Evolutionary conservation across 1,140 invertebrate genomes (phyloP).

Genomic region (Aphelenchoides fujianensis): DNA sequence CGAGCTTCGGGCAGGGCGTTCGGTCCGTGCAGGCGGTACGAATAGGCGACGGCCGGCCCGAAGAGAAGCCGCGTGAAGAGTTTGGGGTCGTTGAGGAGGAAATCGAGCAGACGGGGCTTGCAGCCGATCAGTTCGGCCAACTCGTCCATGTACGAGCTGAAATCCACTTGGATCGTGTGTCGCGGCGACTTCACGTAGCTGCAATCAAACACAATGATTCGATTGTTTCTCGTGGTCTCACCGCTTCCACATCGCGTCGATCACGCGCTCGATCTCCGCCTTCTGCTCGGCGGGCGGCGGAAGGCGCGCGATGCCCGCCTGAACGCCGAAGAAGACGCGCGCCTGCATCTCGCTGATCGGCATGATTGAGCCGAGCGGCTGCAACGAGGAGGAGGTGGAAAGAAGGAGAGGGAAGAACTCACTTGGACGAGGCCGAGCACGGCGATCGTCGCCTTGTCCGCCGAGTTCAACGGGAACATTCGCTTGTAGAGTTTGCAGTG

Average conservation of each 20-base stretch:
- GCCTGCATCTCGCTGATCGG: conserved; percentile 50
- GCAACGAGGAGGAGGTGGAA: conserved; percentile 14
- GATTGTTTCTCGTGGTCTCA: too few species aligned
- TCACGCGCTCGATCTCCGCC: conserved; percentile 27
- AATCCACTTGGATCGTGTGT: too few species aligned
- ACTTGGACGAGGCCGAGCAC: conserved; percentile 64
- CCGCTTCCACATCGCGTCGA: conserved; percentile 29
- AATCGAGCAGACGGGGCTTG: conserved; percentile 60
- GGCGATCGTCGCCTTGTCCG: conserved; percentile 45
- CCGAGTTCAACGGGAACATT: conserved; percentile 63
- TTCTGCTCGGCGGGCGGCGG: conserved; percentile 17
- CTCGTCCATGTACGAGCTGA: conserved; percentile 64
- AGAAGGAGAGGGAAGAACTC: neutral
- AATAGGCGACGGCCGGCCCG: conserved; percentile 65
- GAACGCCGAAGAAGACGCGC: conserved; percentile 36
- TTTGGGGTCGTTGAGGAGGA: conserved; percentile 3
- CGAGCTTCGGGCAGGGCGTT: conserved; percentile 64
- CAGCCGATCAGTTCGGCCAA: conserved; percentile 63
- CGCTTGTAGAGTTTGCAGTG: conserved; percentile 8
- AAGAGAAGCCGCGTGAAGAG: conserved; percentile 45
- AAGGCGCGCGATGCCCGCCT: conserved; percentile 28
- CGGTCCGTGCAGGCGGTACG: conserved; percentile 65
- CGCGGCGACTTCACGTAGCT: too few species aligned
- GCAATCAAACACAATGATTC: too few species aligned
- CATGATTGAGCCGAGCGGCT: conserved; percentile 49